Evolutionary conservation across 2,888 invertebrate genomes (phyloP), one percentile per base, ranked within the genome.

Genomic region (Smittia aterrima): DNA sequence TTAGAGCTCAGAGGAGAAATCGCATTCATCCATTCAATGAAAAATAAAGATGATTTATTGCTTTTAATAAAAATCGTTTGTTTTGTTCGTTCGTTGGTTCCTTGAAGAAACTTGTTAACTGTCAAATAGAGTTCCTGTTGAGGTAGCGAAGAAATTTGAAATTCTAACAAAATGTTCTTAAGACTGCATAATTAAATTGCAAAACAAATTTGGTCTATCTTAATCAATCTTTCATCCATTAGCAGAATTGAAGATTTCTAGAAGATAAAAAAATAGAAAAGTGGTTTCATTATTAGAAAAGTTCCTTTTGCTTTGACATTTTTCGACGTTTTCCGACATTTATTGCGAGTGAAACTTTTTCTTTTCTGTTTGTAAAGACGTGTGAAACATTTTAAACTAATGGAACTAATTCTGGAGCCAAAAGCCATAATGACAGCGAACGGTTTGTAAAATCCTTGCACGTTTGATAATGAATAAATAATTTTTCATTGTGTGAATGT

Each of bases 11-110:
- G 1, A 58, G 22, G 13, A 58, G n/a, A 58, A 47, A 47, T 47
- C 13, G 13, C 20, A 22, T 58, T 22, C 58, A 58, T 13, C 58
- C 58, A 58, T 58, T 58, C 58, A 58, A 58, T 58, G 58, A 18
- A 58, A 22, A 58, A 58, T 58, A 58, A 58, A 58, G 7, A 58
- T 58, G 58, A 58, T 58, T 58, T 58, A 58, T 58, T 4, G 58
- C 20, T 58, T 47, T 58, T 58, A 58, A 58, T 58, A 58, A 58
- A 22, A 58, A 58, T 22, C 58, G 18, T 22, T 58, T 58, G 7
- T 58, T 22, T 58, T 22, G 18, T 58, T 13, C 18, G 18, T 58
- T 22, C n/a, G 58, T 58, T 58, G 20, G 13, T 58, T 22, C 58
- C 18, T 13, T 13, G 47, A n/a, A 7, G 58, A 3, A 13, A 22